Percentiles rank a stretch among this genome's conserved stretches.
Conservation (phyloP, 35 echinoderm and acorn worm species). For the Apostichopus parvimensis region DNA sequence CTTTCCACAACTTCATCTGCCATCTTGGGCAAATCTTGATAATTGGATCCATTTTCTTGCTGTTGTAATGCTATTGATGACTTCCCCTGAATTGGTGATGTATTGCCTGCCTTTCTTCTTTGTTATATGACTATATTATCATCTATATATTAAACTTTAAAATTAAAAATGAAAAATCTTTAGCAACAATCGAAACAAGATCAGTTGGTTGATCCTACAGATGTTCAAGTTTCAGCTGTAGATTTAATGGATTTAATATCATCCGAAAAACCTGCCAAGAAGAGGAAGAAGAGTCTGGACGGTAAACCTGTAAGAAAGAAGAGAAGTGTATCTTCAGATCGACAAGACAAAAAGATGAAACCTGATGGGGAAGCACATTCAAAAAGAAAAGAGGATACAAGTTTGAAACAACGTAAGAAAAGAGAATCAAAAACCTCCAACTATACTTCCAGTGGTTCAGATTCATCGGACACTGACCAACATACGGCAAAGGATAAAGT, state of each 20-base stretch:
- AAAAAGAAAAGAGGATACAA: not conserved
- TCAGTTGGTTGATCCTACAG: not conserved
- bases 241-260: constrained; percentile 30
- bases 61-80: not conserved
- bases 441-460: not conserved
- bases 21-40: not conserved
- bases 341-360: not conserved
- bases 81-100: not conserved
- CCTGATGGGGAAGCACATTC: not conserved
- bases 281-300: constrained; percentile 32
- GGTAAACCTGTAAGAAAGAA: constrained; percentile 27
- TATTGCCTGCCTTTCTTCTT: too few species aligned
- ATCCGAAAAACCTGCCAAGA: constrained; percentile 9
- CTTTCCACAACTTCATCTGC: not conserved
- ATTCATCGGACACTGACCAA: not conserved
- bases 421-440: not conserved
- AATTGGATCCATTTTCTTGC: not conserved
- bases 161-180: not conserved
- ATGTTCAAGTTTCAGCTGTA: constrained; percentile 14
- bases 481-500: not conserved
- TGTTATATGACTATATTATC: too few species aligned
- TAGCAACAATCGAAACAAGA: constrained; percentile 25
- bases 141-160: too few species aligned
- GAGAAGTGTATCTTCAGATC: constrained; percentile 13
- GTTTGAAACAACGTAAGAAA: not conserved